A percentile compares a stretch with the other conserved stretches of the same genome.
Evolutionary conservation across 2,888 invertebrate species (phyloP).

Genomic region (Loripinus fragilis): DNA sequence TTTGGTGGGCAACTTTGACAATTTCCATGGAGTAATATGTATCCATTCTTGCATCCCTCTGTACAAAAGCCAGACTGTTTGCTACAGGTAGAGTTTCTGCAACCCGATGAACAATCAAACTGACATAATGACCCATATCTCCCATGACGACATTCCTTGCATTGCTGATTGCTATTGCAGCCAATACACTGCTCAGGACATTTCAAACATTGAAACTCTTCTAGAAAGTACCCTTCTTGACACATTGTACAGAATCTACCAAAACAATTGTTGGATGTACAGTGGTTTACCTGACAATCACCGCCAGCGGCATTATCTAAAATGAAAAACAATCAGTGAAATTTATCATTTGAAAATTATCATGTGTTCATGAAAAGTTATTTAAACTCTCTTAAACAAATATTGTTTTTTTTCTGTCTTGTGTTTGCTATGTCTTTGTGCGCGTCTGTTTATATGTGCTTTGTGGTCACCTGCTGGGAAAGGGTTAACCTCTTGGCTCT

Average conservation of each 20-base stretch:
- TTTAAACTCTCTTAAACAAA: too few species aligned
- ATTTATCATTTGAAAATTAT: too few species aligned
- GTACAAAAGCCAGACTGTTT: not conserved
- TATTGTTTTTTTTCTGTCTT: too few species aligned
- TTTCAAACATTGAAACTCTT: not conserved
- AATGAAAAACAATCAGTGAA: too few species aligned
- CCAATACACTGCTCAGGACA: not conserved
- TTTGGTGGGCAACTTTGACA: not conserved
- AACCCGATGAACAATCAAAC: not conserved
- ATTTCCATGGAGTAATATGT: not conserved
- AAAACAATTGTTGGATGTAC: too few species aligned
- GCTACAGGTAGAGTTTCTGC: not conserved
- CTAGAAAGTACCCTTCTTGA: not conserved
- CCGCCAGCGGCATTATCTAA: too few species aligned
- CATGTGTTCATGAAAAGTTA: too few species aligned
- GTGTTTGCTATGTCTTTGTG: too few species aligned
- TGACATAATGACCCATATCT: not conserved
- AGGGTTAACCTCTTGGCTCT: too few species aligned
- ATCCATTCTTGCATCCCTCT: not conserved
- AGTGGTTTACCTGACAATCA: too few species aligned
- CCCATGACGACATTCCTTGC: not conserved
- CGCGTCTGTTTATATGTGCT: too few species aligned
- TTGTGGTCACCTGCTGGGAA: too few species aligned
- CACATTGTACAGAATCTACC: not conserved
- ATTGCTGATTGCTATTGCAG: not conserved